These are phyloP conservation scores for Cactoblastis cactorum DNA, from an alignment of 2,888 invertebrate species.

Conservation along the genomic window DNA sequence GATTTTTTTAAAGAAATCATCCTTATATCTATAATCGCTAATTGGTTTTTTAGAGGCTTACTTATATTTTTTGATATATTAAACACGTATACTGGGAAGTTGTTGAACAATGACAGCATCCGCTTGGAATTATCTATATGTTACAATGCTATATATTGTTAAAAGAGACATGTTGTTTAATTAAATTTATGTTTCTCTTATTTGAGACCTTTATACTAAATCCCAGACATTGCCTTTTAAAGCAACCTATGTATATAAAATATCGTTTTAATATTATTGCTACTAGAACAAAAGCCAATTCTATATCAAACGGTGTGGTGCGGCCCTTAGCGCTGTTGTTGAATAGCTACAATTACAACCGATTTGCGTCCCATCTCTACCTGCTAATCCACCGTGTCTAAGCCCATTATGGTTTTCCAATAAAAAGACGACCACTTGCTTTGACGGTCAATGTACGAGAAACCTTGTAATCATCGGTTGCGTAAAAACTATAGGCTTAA, in stretches of 20 bases:
- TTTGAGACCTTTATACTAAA: too few relatives aligned
- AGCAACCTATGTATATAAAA: background rate
- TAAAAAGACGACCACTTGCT: slow-evolving; percentile 1
- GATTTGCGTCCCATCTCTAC: slow-evolving; percentile 5
- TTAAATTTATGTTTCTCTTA: too few relatives aligned
- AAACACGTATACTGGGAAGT: too few relatives aligned
- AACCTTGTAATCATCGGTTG: background rate
- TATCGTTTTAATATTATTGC: background rate
- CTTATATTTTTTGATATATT: too few relatives aligned
- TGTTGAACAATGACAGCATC: too few relatives aligned
- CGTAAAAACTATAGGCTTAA: slow-evolving; percentile 3
- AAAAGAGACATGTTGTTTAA: too few relatives aligned
- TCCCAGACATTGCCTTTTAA: too few relatives aligned
- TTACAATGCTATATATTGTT: too few relatives aligned
- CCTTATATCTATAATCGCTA: too few relatives aligned
- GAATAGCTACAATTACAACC: slow-evolving; percentile 3
- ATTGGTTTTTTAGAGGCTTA: too few relatives aligned
- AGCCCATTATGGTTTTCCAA: slow-evolving; percentile 2
- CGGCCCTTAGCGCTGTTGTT: background rate
- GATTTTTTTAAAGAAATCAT: background rate
- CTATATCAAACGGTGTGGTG: background rate
- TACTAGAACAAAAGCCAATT: background rate
- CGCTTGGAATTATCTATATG: too few relatives aligned
- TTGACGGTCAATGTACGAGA: slow-evolving; percentile 4
- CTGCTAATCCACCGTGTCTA: slow-evolving; percentile 8